Evolutionary conservation across 30 jellyfish, hydroid and myxozoan genomes (phyloP).

Genomic region (Turritopsis dohrnii): DNA sequence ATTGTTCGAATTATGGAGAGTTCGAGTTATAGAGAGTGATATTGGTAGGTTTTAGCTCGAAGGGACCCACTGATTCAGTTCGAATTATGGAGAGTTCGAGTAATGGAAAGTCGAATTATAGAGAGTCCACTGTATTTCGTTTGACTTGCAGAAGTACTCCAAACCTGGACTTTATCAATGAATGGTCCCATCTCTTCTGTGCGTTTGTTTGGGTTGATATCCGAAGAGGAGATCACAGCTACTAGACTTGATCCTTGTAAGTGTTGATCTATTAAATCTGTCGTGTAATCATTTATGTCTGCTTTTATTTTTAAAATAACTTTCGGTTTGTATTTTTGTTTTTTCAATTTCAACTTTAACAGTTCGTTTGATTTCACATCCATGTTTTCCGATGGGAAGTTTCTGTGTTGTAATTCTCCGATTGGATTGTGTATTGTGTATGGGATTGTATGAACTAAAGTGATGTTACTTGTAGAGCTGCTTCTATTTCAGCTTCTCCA

Average conservation of each 20-base stretch:
- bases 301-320: neutral
- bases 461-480: neutral
- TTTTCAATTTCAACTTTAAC: too few relatives aligned
- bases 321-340: neutral
- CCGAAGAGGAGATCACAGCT: conserved; percentile 24
- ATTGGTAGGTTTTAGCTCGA: too few relatives aligned
- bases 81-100: too few relatives aligned
- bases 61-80: too few relatives aligned
- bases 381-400: too few relatives aligned
- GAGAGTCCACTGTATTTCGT: neutral
- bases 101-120: too few relatives aligned
- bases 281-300: neutral
- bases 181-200: conserved; percentile 66
- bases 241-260: conserved; percentile 4
- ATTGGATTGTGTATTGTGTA: too few relatives aligned
- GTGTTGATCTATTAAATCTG: neutral
- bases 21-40: too few relatives aligned
- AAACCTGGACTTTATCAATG: conserved; percentile 21
- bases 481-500: conserved; percentile 8
- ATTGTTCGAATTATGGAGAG: too few relatives aligned
- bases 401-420: too few relatives aligned
- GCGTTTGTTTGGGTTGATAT: conserved; percentile 32
- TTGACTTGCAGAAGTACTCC: conserved; percentile 22
- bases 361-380: too few relatives aligned
- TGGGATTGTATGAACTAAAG: neutral